Percentiles rank a stretch among this genome's conserved stretches.
phyloP scores from a whole-genome alignment of 2,113 vertebrate genomes.

The Motacilla alba region DNA sequence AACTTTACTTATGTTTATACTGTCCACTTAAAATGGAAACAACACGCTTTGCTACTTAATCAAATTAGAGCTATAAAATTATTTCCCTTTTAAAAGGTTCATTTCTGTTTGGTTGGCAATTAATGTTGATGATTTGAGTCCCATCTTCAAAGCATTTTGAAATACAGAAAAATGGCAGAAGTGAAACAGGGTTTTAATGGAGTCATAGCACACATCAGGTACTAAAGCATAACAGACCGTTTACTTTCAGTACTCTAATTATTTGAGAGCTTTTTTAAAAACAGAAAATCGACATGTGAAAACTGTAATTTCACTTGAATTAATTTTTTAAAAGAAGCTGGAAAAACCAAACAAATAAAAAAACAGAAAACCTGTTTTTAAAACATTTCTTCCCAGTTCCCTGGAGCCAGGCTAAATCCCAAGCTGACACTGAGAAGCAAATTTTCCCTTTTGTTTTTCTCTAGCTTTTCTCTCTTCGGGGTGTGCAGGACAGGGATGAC shows the following conservation, averaged over 20 bases:
- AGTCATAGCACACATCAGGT: slow-evolving; percentile 66
- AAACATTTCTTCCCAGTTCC: not conserved
- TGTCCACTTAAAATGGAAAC: slow-evolving; percentile 68
- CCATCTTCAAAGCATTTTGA: slow-evolving; percentile 60
- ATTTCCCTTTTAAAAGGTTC: slow-evolving; percentile 74
- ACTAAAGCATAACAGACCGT: slow-evolving; percentile 76
- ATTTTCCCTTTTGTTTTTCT: not conserved
- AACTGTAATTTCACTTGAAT: slow-evolving; percentile 3
- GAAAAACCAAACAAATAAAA: not conserved
- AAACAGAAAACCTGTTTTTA: accelerated
- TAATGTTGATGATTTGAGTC: slow-evolving; percentile 69
- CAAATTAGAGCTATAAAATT: slow-evolving; percentile 74
- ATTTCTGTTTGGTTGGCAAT: slow-evolving; percentile 76
- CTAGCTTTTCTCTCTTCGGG: not conserved
- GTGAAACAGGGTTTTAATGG: slow-evolving; percentile 67
- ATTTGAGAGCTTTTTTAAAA: slow-evolving; percentile 73
- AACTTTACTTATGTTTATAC: slow-evolving; percentile 63
- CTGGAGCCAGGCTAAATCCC: not conserved
- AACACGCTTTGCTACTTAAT: slow-evolving; percentile 73
- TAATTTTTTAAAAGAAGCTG: not conserved
- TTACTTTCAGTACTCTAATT: slow-evolving; percentile 71
- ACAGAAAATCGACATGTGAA: not conserved
- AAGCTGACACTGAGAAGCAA: not conserved
- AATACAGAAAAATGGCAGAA: slow-evolving; percentile 64
- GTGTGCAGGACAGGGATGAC: not conserved